Conservation (phyloP, 2,113 vertebrate genomes). For the Alosa alosa region DNA sequence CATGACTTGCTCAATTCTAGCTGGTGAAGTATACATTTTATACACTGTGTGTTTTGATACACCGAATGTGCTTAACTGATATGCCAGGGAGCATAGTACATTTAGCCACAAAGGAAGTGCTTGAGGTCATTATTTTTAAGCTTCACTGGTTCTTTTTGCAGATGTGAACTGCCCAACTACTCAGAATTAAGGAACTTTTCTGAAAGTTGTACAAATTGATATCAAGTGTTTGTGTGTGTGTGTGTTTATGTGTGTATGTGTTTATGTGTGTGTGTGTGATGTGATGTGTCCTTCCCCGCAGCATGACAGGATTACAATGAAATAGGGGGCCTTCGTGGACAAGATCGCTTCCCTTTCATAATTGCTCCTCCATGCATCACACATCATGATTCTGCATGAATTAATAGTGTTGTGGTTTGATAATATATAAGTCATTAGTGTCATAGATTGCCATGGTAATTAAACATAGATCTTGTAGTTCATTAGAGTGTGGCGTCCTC, state of each 20-base stretch:
- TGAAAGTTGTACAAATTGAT: background rate
- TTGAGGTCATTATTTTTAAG: background rate
- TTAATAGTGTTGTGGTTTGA: background rate
- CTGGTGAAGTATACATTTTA: background rate
- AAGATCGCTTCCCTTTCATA: background rate
- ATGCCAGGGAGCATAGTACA: background rate
- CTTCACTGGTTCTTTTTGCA: background rate
- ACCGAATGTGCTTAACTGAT: background rate
- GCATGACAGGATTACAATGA: background rate
- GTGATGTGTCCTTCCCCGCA: background rate
- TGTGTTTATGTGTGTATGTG: background rate
- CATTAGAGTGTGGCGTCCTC: background rate
- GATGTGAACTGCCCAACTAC: conserved; percentile 7
- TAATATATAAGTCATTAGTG: conserved; percentile 4
- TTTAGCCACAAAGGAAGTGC: background rate
- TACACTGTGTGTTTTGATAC: background rate
- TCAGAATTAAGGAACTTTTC: background rate
- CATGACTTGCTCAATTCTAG: background rate
- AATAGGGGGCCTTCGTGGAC: background rate
- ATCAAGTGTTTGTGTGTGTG: background rate
- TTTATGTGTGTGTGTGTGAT: conserved; percentile 8
- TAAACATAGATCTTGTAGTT: background rate
- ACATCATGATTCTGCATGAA: background rate
- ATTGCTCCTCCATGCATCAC: background rate
- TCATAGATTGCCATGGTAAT: background rate